Evolutionary conservation across 2,888 invertebrate species (phyloP).

Genomic region (Cephus rjabovi): DNA sequence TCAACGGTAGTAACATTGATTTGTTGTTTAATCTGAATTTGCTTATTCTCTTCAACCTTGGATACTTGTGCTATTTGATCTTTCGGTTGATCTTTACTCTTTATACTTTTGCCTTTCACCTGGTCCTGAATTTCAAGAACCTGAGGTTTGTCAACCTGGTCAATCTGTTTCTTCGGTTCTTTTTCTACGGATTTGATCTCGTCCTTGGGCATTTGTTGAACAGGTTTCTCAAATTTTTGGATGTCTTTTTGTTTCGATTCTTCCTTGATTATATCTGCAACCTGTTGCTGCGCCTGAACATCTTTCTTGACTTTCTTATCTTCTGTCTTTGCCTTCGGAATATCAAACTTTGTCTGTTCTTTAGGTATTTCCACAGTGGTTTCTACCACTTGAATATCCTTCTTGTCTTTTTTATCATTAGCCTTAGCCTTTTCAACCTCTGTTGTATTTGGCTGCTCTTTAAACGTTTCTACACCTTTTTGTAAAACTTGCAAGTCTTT

Average conservation of each 20-base stretch:
- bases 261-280: neutral
- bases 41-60: neutral
- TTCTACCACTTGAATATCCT: neutral
- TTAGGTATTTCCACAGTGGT: slow-evolving; percentile 4
- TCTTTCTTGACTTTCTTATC: slow-evolving; percentile 11
- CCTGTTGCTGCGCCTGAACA: neutral
- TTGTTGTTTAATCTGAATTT: neutral
- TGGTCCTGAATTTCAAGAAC: slow-evolving; percentile 6
- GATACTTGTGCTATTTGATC: slow-evolving; percentile 4
- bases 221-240: neutral
- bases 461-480: neutral
- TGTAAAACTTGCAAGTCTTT: slow-evolving; percentile 7
- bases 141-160: slow-evolving; percentile 10
- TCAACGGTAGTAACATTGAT: neutral
- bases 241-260: neutral
- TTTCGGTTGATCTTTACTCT: slow-evolving; percentile 16
- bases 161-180: neutral
- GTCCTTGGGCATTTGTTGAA: slow-evolving; percentile 3
- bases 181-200: neutral
- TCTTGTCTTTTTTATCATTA: slow-evolving; percentile 7
- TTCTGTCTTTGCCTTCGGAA: slow-evolving; percentile 10
- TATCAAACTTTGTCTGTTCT: slow-evolving; percentile 1
- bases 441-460: neutral
- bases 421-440: neutral
- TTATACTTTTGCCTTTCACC: slow-evolving; percentile 5